Evolutionary conservation across 1,140 invertebrate genomes (phyloP), one percentile per base, ranked within the genome.

Genomic region (Macrostomum lignano): DNA sequence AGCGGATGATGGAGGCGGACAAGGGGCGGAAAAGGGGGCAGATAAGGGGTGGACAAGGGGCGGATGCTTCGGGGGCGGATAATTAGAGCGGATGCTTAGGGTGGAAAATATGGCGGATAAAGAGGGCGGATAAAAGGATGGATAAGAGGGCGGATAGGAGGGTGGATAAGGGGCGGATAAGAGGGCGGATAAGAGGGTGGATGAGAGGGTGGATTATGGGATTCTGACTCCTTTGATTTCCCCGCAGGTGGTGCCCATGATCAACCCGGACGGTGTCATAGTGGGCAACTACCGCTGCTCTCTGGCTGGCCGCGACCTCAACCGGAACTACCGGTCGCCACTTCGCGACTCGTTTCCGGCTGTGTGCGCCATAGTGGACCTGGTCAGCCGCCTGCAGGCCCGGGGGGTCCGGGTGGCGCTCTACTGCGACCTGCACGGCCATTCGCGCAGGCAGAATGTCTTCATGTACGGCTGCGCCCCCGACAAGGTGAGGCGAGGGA

Each of bases 391-490:
- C 13, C 68, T 78, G 49, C 75, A 81, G 49, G 78, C 86, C 59
- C 74, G 74, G 50, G 76, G 76, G 29, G 44, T 58, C n/a, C 39
- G 58, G n/a, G n/a, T n/a, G n/a, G n/a, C n/a, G 21, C 42, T 55
- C 2, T 60, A 58, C 37, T 60, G 56, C 45, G 56, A 60, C 38
- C 36, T 60, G 13, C 56, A 60, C 42, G 55, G 56, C 17, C 56
- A 60, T 42, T 56, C 51, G 37, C 41, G 52, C 22, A 49, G 51
- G 33, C 51, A 55, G 23, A 57, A 58, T 48, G 51, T 56, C 25
- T 60, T 60, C 44, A 52, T 60, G 37, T 60, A 58, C 40, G 56
- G 75, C 40, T 91, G 81, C 11, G 69, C 74, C 32, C 70, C 75
- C 11, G 75, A 82, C 52, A 78, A 79, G 19, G 26, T 28, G 9